Percentiles rank a stretch among this genome's conserved stretches.
phyloP scores from a whole-genome alignment of 2,888 invertebrate species.

The Autographa gamma region DNA sequence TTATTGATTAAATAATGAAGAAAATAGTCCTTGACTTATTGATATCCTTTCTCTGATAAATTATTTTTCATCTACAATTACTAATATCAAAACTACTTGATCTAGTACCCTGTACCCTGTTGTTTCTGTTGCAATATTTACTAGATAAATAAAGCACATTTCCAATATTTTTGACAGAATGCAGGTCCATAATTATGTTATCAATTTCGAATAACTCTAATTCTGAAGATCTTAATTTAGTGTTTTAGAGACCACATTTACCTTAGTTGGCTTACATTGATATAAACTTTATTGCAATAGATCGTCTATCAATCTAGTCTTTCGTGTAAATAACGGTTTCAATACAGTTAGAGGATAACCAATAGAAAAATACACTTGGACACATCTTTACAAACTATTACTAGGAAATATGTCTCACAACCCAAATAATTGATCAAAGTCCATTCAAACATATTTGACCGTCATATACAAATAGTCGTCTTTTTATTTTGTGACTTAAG shows the following conservation, averaged over 20 bases:
- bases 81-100: neutral
- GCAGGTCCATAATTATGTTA: too few relatives aligned
- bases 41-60: neutral
- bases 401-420: slow-evolving; percentile 2
- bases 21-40: slow-evolving; percentile 19
- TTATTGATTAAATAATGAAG: slow-evolving; percentile 30
- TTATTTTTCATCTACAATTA: neutral
- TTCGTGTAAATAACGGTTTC: slow-evolving; percentile 41
- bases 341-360: slow-evolving; percentile 34
- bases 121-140: neutral
- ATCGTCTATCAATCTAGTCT: slow-evolving; percentile 27
- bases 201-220: neutral
- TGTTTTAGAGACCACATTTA: slow-evolving; percentile 19
- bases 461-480: neutral
- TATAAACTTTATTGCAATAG: slow-evolving; percentile 30
- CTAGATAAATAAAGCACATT: neutral
- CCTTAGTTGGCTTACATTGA: slow-evolving; percentile 47
- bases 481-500: neutral
- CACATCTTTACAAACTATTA: slow-evolving; percentile 16
- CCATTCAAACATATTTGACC: neutral
- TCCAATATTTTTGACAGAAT: neutral
- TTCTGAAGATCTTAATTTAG: slow-evolving; percentile 16
- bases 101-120: neutral
- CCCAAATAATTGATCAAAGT: neutral
- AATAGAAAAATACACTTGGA: slow-evolving; percentile 34